phyloP scores from a whole-genome alignment of 2,888 invertebrate genomes.

The Gonocerus acuteangulatus region DNA sequence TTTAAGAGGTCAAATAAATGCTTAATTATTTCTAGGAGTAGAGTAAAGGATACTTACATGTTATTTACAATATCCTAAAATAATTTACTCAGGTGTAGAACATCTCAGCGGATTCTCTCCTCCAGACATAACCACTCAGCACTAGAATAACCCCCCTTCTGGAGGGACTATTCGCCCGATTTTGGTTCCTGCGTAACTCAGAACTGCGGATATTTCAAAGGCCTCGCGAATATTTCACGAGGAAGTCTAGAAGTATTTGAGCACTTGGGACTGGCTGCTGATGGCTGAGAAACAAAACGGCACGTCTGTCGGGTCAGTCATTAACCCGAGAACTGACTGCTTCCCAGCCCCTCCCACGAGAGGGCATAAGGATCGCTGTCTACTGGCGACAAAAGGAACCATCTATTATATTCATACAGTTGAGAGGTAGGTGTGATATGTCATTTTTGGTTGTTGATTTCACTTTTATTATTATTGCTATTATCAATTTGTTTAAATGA shows the following conservation, averaged over 20 bases:
- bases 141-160: not conserved
- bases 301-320: not conserved
- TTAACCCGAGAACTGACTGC: conserved; percentile 20
- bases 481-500: too few relatives aligned
- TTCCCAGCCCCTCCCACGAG: not conserved
- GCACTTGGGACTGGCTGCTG: not conserved
- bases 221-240: too few relatives aligned
- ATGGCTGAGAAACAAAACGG: not conserved
- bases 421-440: too few relatives aligned
- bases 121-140: not conserved
- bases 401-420: not conserved
- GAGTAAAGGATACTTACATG: not conserved
- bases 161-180: too few relatives aligned
- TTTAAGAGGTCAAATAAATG: too few relatives aligned
- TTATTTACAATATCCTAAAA: not conserved
- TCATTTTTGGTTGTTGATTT: too few relatives aligned
- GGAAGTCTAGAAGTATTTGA: not conserved
- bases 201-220: too few relatives aligned
- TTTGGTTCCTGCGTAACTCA: too few relatives aligned
- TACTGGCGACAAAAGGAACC: not conserved
- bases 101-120: not conserved
- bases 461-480: too few relatives aligned
- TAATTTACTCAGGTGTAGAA: not conserved
- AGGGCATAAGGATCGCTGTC: not conserved
- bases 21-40: too few relatives aligned